These are phyloP conservation scores for Pipra filicauda DNA, from an alignment of 2,113 vertebrate species.

Conservation along the genomic window DNA sequence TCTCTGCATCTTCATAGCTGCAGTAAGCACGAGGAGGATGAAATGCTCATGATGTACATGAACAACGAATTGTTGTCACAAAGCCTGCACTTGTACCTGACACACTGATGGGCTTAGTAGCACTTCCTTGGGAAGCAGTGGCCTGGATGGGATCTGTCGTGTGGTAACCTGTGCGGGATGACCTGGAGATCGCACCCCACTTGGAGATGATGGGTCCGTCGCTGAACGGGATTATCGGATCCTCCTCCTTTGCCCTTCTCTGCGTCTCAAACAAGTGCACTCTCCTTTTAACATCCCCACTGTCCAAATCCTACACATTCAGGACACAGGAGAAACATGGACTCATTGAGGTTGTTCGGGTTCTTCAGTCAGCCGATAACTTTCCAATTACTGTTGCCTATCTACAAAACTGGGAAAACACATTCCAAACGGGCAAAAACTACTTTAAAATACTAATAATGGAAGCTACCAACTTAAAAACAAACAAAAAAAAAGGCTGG, in stretches of 20 bases:
- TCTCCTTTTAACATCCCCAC: slow-evolving; percentile 83
- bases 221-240: slow-evolving; percentile 95
- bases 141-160: slow-evolving; percentile 93
- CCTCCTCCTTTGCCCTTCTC: slow-evolving; percentile 89
- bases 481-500: neutral
- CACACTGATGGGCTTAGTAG: slow-evolving; percentile 90
- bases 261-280: slow-evolving; percentile 88
- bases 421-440: neutral
- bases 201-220: slow-evolving; percentile 97
- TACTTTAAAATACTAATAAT: neutral
- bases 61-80: neutral
- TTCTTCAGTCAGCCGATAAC: neutral
- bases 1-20: neutral
- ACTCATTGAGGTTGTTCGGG: neutral
- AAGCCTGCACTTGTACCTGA: slow-evolving; percentile 77
- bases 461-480: neutral
- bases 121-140: slow-evolving; percentile 90
- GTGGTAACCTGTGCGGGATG: slow-evolving; percentile 91
- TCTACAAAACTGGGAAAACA: neutral
- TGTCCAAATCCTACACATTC: slow-evolving; percentile 79
- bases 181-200: slow-evolving; percentile 96
- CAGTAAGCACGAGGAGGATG: neutral
- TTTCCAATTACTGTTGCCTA: neutral
- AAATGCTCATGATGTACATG: neutral
- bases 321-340: neutral